Conservation (phyloP, 2,113 vertebrate species). For the Lamprologus ornatipinnis region DNA sequence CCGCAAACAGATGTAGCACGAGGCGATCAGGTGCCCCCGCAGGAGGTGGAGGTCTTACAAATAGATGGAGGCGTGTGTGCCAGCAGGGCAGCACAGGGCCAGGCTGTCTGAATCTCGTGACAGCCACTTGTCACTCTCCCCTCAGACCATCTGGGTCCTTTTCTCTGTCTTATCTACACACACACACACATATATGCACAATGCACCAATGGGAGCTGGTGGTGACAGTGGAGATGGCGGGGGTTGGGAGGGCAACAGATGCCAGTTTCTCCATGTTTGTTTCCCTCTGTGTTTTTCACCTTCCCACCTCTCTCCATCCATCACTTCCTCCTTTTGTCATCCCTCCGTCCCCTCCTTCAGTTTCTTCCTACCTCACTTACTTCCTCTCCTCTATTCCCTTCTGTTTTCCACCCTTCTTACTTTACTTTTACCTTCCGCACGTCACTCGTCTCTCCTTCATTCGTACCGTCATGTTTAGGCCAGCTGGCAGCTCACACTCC, state of each 20-base stretch:
- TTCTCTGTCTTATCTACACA: constrained; percentile 23
- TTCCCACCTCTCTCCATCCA: constrained; percentile 8
- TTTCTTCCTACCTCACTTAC: neutral
- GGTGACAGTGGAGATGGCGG: constrained; percentile 38
- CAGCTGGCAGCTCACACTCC: constrained; percentile 32
- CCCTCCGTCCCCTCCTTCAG: neutral
- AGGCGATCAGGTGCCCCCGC: constrained; percentile 28
- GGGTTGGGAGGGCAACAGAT: constrained; percentile 55
- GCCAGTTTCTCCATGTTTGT: constrained; percentile 42
- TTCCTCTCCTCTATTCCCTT: neutral
- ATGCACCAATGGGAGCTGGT: constrained; percentile 22
- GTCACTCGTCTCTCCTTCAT: neutral
- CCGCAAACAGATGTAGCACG: constrained; percentile 22
- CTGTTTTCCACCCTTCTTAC: neutral
- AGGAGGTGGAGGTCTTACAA: constrained; percentile 37
- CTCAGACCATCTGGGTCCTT: constrained; percentile 60
- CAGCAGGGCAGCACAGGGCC: constrained; percentile 39
- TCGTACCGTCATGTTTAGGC: constrained; percentile 5
- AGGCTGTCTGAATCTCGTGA: constrained; percentile 47
- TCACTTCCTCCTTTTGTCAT: neutral
- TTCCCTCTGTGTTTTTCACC: constrained; percentile 25
- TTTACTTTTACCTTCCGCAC: neutral
- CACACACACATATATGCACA: neutral
- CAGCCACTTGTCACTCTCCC: constrained; percentile 65
- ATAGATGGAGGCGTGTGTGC: constrained; percentile 14